Conservation (phyloP, 2,888 invertebrate genomes). For the Matsumyia berberina region DNA sequence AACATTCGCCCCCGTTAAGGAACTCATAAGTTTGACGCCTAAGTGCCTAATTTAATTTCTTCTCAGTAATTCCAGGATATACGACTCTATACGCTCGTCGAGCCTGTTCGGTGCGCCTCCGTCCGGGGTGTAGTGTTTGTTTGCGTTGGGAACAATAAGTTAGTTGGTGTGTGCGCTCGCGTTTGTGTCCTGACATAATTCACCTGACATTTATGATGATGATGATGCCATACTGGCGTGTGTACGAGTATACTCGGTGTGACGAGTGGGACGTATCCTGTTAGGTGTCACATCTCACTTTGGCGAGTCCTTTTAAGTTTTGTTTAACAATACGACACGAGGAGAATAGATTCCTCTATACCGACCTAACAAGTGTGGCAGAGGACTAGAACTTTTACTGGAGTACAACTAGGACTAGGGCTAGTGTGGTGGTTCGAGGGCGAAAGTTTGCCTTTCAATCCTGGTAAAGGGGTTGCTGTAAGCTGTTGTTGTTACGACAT, state of each 20-base stretch:
- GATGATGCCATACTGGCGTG: conserved; percentile 20
- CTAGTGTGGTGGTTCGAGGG: background rate
- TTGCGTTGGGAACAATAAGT: conserved; percentile 26
- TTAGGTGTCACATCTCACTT: conserved; percentile 45
- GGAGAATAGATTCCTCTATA: background rate
- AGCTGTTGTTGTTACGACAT: conserved; percentile 55
- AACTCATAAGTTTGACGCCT: conserved; percentile 71
- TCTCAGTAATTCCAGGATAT: conserved; percentile 63
- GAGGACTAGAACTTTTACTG: background rate
- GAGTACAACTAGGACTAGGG: conserved; percentile 4
- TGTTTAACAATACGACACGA: background rate
- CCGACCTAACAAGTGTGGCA: background rate
- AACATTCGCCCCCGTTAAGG: conserved; percentile 43
- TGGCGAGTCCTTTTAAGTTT: conserved; percentile 6
- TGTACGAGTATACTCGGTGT: too few species aligned
- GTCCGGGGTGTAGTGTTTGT: background rate
- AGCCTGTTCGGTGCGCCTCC: conserved; percentile 21
- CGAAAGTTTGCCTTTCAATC: conserved; percentile 20
- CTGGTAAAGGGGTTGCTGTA: conserved; percentile 11
- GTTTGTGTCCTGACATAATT: conserved; percentile 48
- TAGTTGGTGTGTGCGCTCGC: background rate
- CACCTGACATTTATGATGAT: conserved; percentile 73
- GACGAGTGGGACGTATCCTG: conserved; percentile 16
- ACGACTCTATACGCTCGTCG: conserved; percentile 20
- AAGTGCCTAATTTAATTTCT: conserved; percentile 75